Evolutionary conservation across 1,140 invertebrate species (phyloP), one percentile per base, ranked within the genome.

Genomic region (Pteromalus puparum): DNA sequence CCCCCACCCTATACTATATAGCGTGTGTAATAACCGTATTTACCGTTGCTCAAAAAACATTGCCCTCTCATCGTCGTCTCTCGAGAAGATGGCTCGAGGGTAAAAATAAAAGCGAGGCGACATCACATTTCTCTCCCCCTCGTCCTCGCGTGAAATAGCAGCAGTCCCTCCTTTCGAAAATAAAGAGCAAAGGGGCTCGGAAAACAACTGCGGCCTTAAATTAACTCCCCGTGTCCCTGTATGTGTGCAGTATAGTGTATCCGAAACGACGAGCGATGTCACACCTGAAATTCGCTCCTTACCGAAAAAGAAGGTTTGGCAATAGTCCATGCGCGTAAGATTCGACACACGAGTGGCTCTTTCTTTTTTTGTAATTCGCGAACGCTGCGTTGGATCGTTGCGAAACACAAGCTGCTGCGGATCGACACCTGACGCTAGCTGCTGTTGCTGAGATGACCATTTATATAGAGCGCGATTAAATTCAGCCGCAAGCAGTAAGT

Each of bases 251-350:
- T n/a, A n/a, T n/a, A n/a, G n/a, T 9, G 67, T 7, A n/a, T n/a
- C 6, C 21, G 65, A 67, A 67, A 24, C 65, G 46, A 67, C 65
- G 65, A 67, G 0, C 24, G 24, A 70, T 6, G 53, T n/a, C 53
- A 61, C n/a, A 30, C 67, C 13, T 70, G 28, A 70, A 70, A 70
- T 70, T 13, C 67, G 26, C 24, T 70, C 28, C 67, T 70, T 12
- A 28, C 53, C 15, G 30, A 18, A 21, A 79, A 61, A 65, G 48
- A 65, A 24, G 68, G 72, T 75, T 67, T 83, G 81, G 73, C 72
- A 67, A 73, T 38, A 74, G 48, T 53, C 70, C 48, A 75, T 21
- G 18, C 61, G 18, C 18, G 18, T n/a, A 61, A 61, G 53, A 6
- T n/a, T 79, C 77, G 75, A 15, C 10, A 42, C 38, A 42, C 38